phyloP scores from a whole-genome alignment of 2,113 vertebrate genomes.

The Python bivittatus region DNA sequence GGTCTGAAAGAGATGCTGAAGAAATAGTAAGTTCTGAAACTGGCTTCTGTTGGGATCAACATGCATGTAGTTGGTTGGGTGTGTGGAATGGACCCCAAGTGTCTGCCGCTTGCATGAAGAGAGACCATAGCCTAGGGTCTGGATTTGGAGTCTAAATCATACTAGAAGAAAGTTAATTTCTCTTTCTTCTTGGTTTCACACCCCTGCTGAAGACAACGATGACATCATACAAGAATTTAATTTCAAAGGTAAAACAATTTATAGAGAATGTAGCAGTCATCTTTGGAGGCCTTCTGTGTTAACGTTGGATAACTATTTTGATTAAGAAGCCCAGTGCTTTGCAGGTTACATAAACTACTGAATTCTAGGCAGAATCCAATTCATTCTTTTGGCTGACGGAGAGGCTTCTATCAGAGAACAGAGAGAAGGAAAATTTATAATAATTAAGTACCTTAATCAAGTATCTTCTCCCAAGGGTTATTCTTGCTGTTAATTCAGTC shows the following conservation, averaged over 20 bases:
- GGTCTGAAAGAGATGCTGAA: not conserved
- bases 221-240: not conserved
- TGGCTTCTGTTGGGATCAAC: not conserved
- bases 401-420: not conserved
- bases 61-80: not conserved
- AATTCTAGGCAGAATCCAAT: not conserved
- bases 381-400: not conserved
- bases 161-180: rapidly evolving
- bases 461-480: not conserved
- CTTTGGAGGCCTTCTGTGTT: not conserved
- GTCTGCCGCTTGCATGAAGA: not conserved
- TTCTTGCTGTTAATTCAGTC: not conserved
- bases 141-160: rapidly evolving
- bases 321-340: not conserved
- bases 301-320: not conserved
- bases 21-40: not conserved
- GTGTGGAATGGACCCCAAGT: not conserved
- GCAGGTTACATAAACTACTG: not conserved
- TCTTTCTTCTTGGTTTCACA: rapidly evolving
- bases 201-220: not conserved
- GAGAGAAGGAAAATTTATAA: not conserved
- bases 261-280: not conserved
- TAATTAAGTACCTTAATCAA: not conserved
- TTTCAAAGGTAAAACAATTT: conserved; percentile 4
- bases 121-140: rapidly evolving